Base-by-base conservation (phyloP, 1,140 invertebrate genomes). In the Teleopsis dalmanni region DNA sequence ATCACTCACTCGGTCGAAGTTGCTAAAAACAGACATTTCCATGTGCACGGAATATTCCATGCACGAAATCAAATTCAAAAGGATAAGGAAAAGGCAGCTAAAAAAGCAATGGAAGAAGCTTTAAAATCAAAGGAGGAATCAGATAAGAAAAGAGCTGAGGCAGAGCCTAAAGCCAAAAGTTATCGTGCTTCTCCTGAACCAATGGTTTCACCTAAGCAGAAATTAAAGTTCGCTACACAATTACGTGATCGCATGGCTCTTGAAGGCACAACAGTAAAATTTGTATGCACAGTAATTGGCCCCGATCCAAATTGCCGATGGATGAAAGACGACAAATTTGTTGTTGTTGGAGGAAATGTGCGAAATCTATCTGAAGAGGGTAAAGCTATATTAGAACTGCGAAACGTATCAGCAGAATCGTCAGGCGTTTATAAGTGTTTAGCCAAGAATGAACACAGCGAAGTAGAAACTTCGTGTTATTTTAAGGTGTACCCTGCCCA, bases 241-340 rank as follows among this genome's bases (percentile, higher is more conserved):
- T 65, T 95, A 38, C 82, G 81, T 1, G 85, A 91, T 60, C 79
- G 85, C 54, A 84, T 84, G 29, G 82, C 84, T 1, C 79, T 82
- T 1, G 80, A 82, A 59, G 83, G 82, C 6, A 83, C 85, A n/a
- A 75, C 80, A 27, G 81, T 90, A 2, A 85, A 84, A 62, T 73
- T 98, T 16, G 87, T 85, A 4, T 95, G 89, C 60, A 86, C 85
- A 34, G 81, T 95, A 1, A 78, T 94, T 56, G 88, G 88, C 22
- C 67, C 88, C 0, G 83, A 87, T 51, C 85, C 90, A 3, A 78
- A 76, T 33, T 75, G 95, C 2, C 80, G 83, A 48, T 96, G 91
- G 90, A 84, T 82, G 46, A 92, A 88, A 63, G 84, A 93, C 63
- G 83, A 83, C 6, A 66, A 78, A 46, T 72, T 62, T 57, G 34